Evolutionary conservation across 2,888 invertebrate genomes (phyloP), one percentile per base, ranked within the genome.

Genomic region (Hoplodrina ambigua): DNA sequence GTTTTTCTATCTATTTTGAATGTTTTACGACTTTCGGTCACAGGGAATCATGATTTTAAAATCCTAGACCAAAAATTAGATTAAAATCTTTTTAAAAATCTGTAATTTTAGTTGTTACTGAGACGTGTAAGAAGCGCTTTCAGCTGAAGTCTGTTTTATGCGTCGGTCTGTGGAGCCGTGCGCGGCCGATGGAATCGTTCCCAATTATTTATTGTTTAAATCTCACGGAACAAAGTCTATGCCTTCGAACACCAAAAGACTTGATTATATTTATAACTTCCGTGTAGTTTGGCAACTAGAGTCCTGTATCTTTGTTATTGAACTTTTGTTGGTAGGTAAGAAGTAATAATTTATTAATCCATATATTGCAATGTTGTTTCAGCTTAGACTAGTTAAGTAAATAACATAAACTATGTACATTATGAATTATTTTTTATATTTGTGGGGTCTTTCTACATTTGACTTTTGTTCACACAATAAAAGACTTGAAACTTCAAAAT

Each of bases 21-120:
- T 81, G 73, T 81, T 83, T 83, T 80, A 82, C 68, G 80, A 80
- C 65, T 72, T 77, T 87, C 89, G 88, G 88, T 85, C 86, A 89
- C 89, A 89, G 89, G 89, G 87, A 86, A 78, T 76, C 72, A 80
- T 78, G 70, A 78, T 76, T 85, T 85, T 80, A 80, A 78, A 82
- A 83, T 81, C 74, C 78, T 84, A 78, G 84, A 84, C 84, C 84
- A 84, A 84, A 84, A 71, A 80, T 63, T 83, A 84, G 80, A 80
- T 76, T 67, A 75, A 79, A 78, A 78, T 68, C 59, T 80, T 81
- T 78, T 75, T 64, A 59, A 77, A 72, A 80, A 69, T 69, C 65
- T 62, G 67, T 74, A 69, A 57, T 80, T 75, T 70, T 65, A 72
- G 64, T 82, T 81, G 56, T 78, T 72, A 55, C 37, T 57, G 59